phyloP scores from a whole-genome alignment of 2,113 vertebrate genomes.

The Tragelaphus imberbis region DNA sequence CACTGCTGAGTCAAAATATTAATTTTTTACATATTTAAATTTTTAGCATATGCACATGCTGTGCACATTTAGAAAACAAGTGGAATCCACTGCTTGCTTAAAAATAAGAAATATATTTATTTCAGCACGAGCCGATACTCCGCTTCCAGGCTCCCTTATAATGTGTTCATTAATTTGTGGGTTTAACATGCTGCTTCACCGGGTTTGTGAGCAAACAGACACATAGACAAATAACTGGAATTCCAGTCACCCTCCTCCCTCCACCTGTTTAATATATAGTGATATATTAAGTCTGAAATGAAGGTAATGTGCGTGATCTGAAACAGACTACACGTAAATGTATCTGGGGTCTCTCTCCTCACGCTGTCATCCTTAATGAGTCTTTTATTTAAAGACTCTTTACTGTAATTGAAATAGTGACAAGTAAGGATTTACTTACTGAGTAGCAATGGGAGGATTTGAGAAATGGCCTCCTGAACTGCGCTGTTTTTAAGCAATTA shows the following conservation, averaged over 20 bases:
- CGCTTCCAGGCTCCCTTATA: not conserved
- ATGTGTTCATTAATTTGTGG: conserved; percentile 50
- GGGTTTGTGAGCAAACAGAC: not conserved
- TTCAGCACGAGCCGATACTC: not conserved
- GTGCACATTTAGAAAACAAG: conserved; percentile 42
- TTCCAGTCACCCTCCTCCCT: not conserved
- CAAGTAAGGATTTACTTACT: conserved; percentile 27
- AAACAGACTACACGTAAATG: not conserved
- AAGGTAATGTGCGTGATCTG: not conserved
- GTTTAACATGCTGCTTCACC: conserved; percentile 15
- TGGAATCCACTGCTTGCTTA: conserved; percentile 46
- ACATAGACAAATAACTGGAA: not conserved
- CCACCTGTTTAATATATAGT: not conserved
- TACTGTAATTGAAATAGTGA: conserved; percentile 32
- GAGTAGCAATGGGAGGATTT: not conserved
- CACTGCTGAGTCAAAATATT: conserved; percentile 54
- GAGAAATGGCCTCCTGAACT: not conserved
- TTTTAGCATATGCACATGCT: conserved; percentile 20
- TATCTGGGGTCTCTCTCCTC: not conserved
- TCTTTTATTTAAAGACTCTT: conserved; percentile 44
- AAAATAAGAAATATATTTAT: conserved; percentile 26
- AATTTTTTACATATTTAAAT: conserved; percentile 48
- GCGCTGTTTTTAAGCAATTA: not conserved
- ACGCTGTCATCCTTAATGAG: conserved; percentile 1
- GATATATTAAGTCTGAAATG: not conserved